These are phyloP conservation scores for Accipiter cooperii DNA, from an alignment of 2,113 vertebrate genomes.

Conservation along the genomic window DNA sequence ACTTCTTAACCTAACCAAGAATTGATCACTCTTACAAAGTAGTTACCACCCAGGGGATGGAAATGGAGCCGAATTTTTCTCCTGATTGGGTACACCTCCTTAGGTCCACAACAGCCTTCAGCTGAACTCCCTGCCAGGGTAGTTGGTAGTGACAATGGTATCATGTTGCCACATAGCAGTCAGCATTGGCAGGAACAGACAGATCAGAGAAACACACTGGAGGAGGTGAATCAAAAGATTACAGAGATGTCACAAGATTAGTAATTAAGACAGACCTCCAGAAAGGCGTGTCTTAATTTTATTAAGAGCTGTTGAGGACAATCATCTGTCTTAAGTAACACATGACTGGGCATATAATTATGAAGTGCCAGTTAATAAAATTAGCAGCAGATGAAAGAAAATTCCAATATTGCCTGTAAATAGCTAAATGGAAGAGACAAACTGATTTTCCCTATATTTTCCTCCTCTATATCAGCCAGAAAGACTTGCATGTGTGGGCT, in stretches of 20 bases:
- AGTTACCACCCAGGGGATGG: background rate
- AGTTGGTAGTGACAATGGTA: background rate
- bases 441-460: background rate
- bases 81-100: slow-evolving; percentile 24
- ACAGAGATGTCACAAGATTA: background rate
- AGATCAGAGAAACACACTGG: background rate
- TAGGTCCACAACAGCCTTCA: background rate
- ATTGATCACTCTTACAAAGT: background rate
- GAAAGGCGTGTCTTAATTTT: background rate
- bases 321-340: background rate
- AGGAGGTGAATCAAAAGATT: background rate
- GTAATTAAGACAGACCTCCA: background rate
- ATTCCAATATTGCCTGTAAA: background rate
- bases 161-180: background rate
- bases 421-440: background rate
- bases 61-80: background rate
- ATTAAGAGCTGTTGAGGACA: background rate
- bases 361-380: background rate
- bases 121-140: background rate
- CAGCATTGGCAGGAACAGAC: background rate
- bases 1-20: background rate
- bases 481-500: background rate
- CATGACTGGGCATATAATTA: background rate
- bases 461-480: background rate
- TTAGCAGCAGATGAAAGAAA: background rate